These are phyloP conservation scores for Frieseomelitta varia DNA, from an alignment of 1,140 invertebrate species.

Conservation along the genomic window DNA sequence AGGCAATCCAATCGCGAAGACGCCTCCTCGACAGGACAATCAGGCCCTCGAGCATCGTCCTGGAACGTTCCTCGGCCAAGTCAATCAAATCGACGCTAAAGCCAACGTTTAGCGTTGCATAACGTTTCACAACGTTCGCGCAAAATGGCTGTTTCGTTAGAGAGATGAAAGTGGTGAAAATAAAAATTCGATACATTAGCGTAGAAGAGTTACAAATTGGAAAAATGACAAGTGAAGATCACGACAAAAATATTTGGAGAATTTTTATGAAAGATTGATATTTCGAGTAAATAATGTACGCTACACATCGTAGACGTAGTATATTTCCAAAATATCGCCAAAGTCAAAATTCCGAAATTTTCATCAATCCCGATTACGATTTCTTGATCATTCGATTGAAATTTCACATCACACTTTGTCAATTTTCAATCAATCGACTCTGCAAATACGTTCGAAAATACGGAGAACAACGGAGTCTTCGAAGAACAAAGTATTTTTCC, in stretches of 20 bases:
- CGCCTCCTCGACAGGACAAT: neutral
- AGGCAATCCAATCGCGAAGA: neutral
- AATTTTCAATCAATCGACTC: neutral
- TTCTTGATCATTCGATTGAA: neutral
- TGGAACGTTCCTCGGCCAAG: neutral
- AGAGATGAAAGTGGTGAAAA: too few relatives aligned
- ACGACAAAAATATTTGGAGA: too few relatives aligned
- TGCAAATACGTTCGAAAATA: neutral
- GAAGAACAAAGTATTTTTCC: neutral
- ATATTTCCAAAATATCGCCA: too few relatives aligned
- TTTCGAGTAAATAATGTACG: too few relatives aligned
- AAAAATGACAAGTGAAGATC: too few relatives aligned
- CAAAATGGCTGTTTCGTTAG: neutral
- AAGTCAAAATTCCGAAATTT: neutral
- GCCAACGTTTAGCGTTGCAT: neutral
- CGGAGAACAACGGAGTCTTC: neutral
- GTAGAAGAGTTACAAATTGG: too few relatives aligned
- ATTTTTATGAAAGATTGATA: too few relatives aligned
- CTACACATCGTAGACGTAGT: too few relatives aligned
- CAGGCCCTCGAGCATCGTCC: neutral
- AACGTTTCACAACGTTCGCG: neutral
- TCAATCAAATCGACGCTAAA: conserved; percentile 12
- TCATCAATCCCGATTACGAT: neutral
- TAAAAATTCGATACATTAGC: too few relatives aligned
- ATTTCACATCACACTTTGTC: neutral